Evolutionary conservation across 2,888 invertebrate species (phyloP), one percentile per base, ranked within the genome.

Genomic region (Melinopterus prodromus): DNA sequence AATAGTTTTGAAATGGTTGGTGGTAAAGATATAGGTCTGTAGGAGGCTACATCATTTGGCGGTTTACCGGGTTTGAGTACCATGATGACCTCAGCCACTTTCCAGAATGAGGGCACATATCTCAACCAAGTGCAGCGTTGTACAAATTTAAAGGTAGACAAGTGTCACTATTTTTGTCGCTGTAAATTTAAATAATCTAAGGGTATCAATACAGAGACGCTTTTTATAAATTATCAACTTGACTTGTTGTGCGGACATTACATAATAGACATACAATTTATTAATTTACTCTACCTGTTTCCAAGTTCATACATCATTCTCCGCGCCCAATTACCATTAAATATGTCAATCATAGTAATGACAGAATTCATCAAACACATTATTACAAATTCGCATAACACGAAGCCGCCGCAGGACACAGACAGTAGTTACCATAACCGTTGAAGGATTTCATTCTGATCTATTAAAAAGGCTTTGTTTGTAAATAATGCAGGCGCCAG

Each of bases 401-500:
- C 12, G 5, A 6, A 12, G 5, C 12, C 3, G 53, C 53, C 53
- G 2, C 2, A 4, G 53, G 53, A 9, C 12, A 53, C 53, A 53
- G 53, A 53, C 53, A 12, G 53, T 53, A 53, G 53, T 53, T 53
- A 53, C 9, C 53, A 12, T 53, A 12, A 53, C 53, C 9, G 9
- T 53, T 53, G 53, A 26, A 26, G 26, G 26, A 26, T 26, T 26
- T 26, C 26, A 53, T 12, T 53, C 12, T 53, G 53, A 9, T 53
- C 53, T 53, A 53, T 53, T 53, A 53, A 53, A 53, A 53, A 53
- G 53, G 53, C 53, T 53, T 53, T 53, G 53, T 53, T 53, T 53
- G 53, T 12, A 53, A 53, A 53, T 9, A 7, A 53, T 9, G 12
- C 9, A 9, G 53, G 53, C 53, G 53, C 53, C 53, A 53, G 53